Percentiles rank a stretch among this genome's conserved stretches.
phyloP scores from a whole-genome alignment of 2,888 invertebrate species.

The Lasioglossum pauxillum region DNA sequence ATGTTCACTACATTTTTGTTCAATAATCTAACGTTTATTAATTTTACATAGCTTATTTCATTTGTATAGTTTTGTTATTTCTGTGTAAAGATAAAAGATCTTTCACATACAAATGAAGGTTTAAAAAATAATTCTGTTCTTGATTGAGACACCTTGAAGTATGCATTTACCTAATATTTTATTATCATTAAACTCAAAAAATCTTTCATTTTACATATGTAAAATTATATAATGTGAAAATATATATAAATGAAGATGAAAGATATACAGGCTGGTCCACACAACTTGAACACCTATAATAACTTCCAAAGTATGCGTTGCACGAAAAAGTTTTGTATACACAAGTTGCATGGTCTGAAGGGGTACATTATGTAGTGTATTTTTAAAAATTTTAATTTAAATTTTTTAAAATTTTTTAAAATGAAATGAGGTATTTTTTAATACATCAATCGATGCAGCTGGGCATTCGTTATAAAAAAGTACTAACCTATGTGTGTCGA shows the following conservation, averaged over 20 bases:
- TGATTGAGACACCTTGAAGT: not conserved
- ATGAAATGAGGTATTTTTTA: too few relatives aligned
- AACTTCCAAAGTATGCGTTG: too few relatives aligned
- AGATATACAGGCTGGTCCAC: too few relatives aligned
- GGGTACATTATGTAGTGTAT: too few relatives aligned
- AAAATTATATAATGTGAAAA: slow-evolving; percentile 2
- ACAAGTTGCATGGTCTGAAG: too few relatives aligned
- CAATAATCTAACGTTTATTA: not conserved
- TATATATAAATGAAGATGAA: slow-evolving; percentile 8
- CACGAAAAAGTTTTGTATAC: too few relatives aligned
- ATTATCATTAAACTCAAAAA: not conserved
- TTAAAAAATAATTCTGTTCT: not conserved
- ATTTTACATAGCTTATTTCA: not conserved
- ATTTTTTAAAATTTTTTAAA: too few relatives aligned
- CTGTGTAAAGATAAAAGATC: not conserved
- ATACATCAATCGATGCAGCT: too few relatives aligned
- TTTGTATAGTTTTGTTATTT: not conserved
- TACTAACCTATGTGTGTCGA: too few relatives aligned
- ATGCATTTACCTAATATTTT: not conserved
- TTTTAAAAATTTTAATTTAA: too few relatives aligned
- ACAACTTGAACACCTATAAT: too few relatives aligned
- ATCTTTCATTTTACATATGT: not conserved
- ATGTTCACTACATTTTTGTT: not conserved
- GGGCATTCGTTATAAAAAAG: too few relatives aligned
- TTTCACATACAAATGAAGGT: not conserved